Evolutionary conservation across 2,888 invertebrate species (phyloP), one percentile per base, ranked within the genome.

Genomic region (Meta bourneti): DNA sequence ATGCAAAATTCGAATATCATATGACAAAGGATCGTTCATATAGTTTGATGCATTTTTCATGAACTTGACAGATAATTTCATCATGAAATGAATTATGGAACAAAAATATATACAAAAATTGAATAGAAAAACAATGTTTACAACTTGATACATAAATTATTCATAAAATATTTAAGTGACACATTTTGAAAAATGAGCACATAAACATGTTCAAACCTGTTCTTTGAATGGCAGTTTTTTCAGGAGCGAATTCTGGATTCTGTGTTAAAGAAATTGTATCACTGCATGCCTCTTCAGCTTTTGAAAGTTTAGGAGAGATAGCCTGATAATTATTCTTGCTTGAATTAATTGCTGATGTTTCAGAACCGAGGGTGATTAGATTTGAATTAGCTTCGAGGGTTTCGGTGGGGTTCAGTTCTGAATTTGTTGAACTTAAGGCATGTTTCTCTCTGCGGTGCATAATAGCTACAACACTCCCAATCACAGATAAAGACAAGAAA

Each of bases 401-500:
- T 78, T 16, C 49, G 11, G 84, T 13, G 19, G 19, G 7, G 16
- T 52, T 71, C 49, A 34, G 51, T 6, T 82, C 72, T 49, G 82
- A 13, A 19, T 8, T 1, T 6, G 52, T 19, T 13, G 54, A 6
- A 61, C 11, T 61, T 6, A 5, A 9, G 1, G 70, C 0, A 16
- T 51, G 51, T 19, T 19, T 85, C 51, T 69, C 69, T 69, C 74
- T 52, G 54, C 70, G 13, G 11, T 89, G 51, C n/a, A 69, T 48
- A n/a, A 85, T 8, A 16, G 90, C 51, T 19, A 85, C n/a, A 11
- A 61, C 49, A 49, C 85, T 90, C 11, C 90, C 90, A 5, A 69
- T 0, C 20, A 85, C 34, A 54, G 78, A 52, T 49, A 85, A 49
- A 6, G 85, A 20, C 13, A 90, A 51, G 48, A 90, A 90, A n/a